A percentile compares a stretch with the other conserved stretches of the same genome.
phyloP scores from a whole-genome alignment of 2,888 invertebrate species.

The Lottia scabra region DNA sequence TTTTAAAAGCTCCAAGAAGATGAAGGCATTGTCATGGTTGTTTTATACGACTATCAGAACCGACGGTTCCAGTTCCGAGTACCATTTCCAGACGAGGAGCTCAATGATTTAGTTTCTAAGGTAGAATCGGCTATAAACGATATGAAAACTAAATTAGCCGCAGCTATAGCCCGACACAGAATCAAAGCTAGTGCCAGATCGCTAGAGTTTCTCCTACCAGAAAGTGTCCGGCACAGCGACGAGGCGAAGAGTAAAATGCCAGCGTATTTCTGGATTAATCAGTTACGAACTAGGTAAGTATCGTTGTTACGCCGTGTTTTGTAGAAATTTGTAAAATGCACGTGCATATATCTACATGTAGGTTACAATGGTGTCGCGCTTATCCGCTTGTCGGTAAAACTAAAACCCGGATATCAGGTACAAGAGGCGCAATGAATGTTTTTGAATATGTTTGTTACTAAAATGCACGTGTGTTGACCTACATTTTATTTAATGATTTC shows the following conservation, averaged over 20 bases:
- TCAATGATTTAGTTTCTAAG: slow-evolving; percentile 41
- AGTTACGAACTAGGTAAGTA: slow-evolving; percentile 54
- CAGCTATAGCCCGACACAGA: slow-evolving; percentile 62
- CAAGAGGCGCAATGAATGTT: too few relatives aligned
- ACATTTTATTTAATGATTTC: not conserved
- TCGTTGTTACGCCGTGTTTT: too few relatives aligned
- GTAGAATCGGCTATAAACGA: slow-evolving; percentile 61
- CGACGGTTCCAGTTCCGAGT: slow-evolving; percentile 62
- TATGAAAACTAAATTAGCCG: slow-evolving; percentile 59
- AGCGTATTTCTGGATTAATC: slow-evolving; percentile 64
- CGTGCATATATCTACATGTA: too few relatives aligned
- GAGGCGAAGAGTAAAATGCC: slow-evolving; percentile 52
- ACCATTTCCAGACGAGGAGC: slow-evolving; percentile 40
- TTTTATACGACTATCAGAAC: slow-evolving; percentile 63
- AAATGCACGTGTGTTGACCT: not conserved
- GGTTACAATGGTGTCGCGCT: too few relatives aligned
- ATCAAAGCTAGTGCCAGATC: slow-evolving; percentile 59
- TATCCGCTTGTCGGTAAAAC: too few relatives aligned
- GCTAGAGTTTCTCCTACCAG: slow-evolving; percentile 62
- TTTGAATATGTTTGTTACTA: not conserved
- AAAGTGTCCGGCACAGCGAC: slow-evolving; percentile 57
- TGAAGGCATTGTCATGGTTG: slow-evolving; percentile 55
- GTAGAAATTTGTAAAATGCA: too few relatives aligned
- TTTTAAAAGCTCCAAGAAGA: slow-evolving; percentile 55
- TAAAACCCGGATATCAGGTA: too few relatives aligned